These are phyloP conservation scores for Thecophora atra DNA, from an alignment of 2,888 invertebrate species.

Conservation along the genomic window DNA sequence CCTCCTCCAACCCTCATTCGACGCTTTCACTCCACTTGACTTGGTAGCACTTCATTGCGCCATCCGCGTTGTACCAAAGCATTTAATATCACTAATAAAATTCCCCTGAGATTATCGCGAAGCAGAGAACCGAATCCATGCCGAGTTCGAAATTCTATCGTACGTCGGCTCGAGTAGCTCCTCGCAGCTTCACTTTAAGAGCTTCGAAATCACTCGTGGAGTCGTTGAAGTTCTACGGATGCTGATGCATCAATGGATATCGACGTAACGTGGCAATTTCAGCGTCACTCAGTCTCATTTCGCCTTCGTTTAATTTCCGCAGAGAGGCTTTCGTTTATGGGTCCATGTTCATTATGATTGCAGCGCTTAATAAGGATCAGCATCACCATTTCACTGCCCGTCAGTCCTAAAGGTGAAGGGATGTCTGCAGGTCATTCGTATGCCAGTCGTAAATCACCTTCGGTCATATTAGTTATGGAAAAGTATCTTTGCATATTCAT, in stretches of 20 bases:
- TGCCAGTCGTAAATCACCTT: conserved; percentile 61
- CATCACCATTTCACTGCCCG: neutral
- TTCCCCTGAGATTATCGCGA: conserved; percentile 28
- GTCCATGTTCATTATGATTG: conserved; percentile 12
- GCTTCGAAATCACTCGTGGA: neutral
- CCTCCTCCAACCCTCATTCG: neutral
- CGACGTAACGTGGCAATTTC: neutral
- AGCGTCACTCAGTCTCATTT: neutral
- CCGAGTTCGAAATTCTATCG: neutral
- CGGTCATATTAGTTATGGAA: conserved; percentile 58
- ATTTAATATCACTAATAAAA: conserved; percentile 37
- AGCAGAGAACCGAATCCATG: neutral
- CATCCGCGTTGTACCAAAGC: conserved; percentile 8
- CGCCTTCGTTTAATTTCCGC: neutral
- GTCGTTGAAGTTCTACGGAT: neutral
- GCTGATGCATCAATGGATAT: neutral
- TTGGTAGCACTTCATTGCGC: conserved; percentile 18
- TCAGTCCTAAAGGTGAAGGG: too few relatives aligned
- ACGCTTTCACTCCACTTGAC: conserved; percentile 1
- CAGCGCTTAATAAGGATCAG: neutral
- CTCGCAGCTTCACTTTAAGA: neutral
- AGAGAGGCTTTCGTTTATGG: neutral
- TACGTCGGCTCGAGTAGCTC: neutral
- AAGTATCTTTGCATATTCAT: conserved; percentile 61
- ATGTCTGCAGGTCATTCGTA: neutral